Evolutionary conservation across 2,797 vertebrate genomes (phyloP).

Genomic region (Coranthus polyacanthus): DNA sequence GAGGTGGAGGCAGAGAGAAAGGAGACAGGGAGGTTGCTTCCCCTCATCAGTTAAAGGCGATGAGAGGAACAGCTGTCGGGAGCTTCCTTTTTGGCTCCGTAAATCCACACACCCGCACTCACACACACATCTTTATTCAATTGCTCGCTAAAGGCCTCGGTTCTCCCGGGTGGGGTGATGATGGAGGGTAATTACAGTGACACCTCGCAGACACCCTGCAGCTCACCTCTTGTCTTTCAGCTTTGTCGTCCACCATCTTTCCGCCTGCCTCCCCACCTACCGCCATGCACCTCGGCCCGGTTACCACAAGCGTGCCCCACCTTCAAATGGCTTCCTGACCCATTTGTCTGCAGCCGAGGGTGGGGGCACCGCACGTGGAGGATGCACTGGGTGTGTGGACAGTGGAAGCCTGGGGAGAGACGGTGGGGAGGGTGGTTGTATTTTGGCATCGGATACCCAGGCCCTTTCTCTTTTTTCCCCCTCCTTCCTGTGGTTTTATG

Average conservation of each 20-base stretch:
- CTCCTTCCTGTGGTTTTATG: slow-evolving; percentile 82
- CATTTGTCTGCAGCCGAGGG: slow-evolving; percentile 41
- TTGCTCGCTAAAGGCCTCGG: slow-evolving; percentile 21
- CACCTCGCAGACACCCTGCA: slow-evolving; percentile 32
- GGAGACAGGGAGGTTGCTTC: slow-evolving; percentile 44
- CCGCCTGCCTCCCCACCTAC: background rate
- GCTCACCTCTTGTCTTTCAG: slow-evolving; percentile 22
- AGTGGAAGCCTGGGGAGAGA: slow-evolving; percentile 34
- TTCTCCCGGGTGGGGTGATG: slow-evolving; percentile 41
- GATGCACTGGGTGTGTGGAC: slow-evolving; percentile 56
- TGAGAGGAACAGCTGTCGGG: slow-evolving; percentile 78
- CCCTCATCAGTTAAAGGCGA: slow-evolving; percentile 55
- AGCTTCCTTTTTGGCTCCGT: slow-evolving; percentile 71
- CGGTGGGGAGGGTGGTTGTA: slow-evolving; percentile 42
- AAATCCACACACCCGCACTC: slow-evolving; percentile 29
- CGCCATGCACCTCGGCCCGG: background rate
- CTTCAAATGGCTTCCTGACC: slow-evolving; percentile 46
- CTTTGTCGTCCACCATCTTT: background rate
- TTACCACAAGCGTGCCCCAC: slow-evolving; percentile 8
- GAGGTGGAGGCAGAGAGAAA: slow-evolving; percentile 27
- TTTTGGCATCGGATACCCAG: slow-evolving; percentile 65
- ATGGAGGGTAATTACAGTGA: slow-evolving; percentile 42
- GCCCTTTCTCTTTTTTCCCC: slow-evolving; percentile 49
- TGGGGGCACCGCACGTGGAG: slow-evolving; percentile 20
- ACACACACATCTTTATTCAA: slow-evolving; percentile 45